Evolutionary conservation across 2,113 vertebrate species (phyloP).

Genomic region (Tenebrosternarchus preto): DNA sequence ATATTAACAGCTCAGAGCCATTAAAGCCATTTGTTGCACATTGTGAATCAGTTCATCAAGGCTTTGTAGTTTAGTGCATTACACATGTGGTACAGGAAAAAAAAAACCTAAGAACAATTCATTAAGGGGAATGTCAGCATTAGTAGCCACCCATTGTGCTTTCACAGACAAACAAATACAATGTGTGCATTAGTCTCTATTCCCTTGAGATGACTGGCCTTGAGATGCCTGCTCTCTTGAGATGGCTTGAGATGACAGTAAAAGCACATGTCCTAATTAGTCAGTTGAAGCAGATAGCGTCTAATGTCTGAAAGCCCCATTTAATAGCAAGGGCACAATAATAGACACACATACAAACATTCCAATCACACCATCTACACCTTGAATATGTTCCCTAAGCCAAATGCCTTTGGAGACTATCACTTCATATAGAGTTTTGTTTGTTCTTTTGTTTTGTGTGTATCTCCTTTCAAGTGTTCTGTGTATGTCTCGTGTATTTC

Average conservation of each 20-base stretch:
- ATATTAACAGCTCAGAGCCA: too few relatives aligned
- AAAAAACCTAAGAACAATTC: too few relatives aligned
- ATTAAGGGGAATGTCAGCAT: too few relatives aligned
- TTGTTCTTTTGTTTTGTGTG: constrained; percentile 24
- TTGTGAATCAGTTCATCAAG: too few relatives aligned
- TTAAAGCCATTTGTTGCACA: too few relatives aligned
- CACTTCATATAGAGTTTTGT: constrained; percentile 15
- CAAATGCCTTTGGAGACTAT: constrained; percentile 39
- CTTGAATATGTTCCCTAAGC: neutral
- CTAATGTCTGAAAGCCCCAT: constrained; percentile 26
- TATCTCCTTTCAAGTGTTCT: neutral
- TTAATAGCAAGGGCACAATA: constrained; percentile 12
- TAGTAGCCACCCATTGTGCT: neutral
- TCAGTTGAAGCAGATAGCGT: constrained; percentile 10
- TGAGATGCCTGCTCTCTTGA: neutral
- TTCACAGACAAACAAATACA: too few relatives aligned
- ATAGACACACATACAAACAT: neutral
- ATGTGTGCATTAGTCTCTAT: neutral
- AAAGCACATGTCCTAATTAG: constrained; percentile 31
- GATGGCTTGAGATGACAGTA: constrained; percentile 1
- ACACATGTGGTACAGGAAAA: too few relatives aligned
- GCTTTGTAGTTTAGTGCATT: too few relatives aligned
- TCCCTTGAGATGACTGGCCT: constrained; percentile 11
- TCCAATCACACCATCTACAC: neutral
- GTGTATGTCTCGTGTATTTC: constrained; percentile 35